Evolutionary conservation across 2,797 vertebrate genomes (phyloP).

Genomic region (Otus scops): DNA sequence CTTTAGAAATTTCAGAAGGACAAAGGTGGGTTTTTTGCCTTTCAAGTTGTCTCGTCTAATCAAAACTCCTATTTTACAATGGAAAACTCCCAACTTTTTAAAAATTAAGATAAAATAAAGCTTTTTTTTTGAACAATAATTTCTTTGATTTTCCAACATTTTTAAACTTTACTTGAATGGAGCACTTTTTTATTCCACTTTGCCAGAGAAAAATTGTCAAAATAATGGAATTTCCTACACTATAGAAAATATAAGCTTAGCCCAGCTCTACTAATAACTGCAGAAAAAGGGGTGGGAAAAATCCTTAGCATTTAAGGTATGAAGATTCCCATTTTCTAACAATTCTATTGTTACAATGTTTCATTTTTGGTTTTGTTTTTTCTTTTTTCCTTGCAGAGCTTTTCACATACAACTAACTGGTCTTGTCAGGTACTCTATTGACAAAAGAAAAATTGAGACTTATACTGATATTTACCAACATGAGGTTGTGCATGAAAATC

Average conservation of each 20-base stretch:
- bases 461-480: slow-evolving; percentile 4
- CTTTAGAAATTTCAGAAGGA: not conserved
- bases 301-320: not conserved
- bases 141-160: not conserved
- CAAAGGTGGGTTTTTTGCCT: not conserved
- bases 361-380: not conserved
- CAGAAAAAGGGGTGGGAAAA: not conserved
- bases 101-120: not conserved
- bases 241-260: not conserved
- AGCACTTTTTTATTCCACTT: not conserved
- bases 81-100: not conserved
- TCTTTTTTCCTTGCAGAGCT: not conserved
- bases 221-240: not conserved
- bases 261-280: not conserved
- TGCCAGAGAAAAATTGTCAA: not conserved
- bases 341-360: not conserved
- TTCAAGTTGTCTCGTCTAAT: not conserved
- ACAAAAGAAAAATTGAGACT: slow-evolving; percentile 40
- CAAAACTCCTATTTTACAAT: not conserved
- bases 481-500: not conserved
- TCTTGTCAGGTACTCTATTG: not conserved
- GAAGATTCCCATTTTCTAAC: not conserved
- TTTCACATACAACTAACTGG: not conserved
- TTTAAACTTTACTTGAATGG: not conserved
- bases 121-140: not conserved